phyloP scores from a whole-genome alignment of 2,797 vertebrate genomes.

The Decapterus maruadsi region DNA sequence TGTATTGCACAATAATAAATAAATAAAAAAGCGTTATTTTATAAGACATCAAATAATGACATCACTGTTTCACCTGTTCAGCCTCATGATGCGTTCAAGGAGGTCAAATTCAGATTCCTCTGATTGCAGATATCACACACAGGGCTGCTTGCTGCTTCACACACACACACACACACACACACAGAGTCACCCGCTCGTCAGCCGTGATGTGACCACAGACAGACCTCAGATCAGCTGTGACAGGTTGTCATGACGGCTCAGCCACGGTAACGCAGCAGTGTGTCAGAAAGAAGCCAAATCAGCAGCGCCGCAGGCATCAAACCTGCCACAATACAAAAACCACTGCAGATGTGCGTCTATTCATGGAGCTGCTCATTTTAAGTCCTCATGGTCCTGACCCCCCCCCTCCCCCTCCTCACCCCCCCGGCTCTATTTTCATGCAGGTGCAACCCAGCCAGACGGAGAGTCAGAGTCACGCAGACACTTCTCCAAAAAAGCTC shows the following conservation, averaged over 20 bases:
- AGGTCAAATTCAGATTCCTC: neutral
- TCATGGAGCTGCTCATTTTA: conserved; percentile 29
- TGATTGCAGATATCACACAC: conserved; percentile 37
- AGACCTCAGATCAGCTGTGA: conserved; percentile 36
- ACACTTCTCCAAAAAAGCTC: conserved; percentile 11
- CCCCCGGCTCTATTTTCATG: neutral
- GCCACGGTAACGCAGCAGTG: conserved; percentile 27
- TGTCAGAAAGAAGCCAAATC: conserved; percentile 36
- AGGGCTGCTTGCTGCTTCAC: conserved; percentile 3
- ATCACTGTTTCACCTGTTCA: neutral
- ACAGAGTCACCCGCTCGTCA: neutral
- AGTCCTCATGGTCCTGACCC: conserved; percentile 2
- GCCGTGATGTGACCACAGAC: neutral
- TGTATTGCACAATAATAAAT: no score
- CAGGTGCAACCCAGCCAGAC: conserved; percentile 32
- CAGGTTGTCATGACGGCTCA: conserved; percentile 59
- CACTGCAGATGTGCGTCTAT: conserved; percentile 14
- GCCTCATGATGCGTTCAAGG: conserved; percentile 10
- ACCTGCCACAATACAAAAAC: conserved; percentile 23
- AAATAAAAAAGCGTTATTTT: no score
- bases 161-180: conserved; percentile 6
- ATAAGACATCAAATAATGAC: neutral
- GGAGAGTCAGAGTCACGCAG: neutral
- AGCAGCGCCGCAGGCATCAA: conserved; percentile 32
- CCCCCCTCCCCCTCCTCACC: no score